Conservation (phyloP, 2,888 invertebrate genomes). For the Meteorus cinctellus region DNA sequence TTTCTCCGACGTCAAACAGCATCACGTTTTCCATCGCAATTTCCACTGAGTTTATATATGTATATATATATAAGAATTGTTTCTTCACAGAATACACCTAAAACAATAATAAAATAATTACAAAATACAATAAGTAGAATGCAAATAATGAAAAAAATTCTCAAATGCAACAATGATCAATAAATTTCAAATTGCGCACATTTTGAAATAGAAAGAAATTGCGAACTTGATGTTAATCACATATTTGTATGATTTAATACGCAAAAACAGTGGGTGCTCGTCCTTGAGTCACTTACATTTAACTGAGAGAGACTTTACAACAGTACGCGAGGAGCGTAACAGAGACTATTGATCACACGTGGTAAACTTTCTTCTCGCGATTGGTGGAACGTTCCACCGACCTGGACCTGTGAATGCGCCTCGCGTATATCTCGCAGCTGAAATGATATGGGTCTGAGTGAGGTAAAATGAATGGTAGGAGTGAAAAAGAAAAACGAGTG, state of each 20-base stretch:
- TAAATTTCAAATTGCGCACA: constrained; percentile 5
- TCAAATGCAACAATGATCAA: background rate
- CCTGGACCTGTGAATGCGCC: constrained; percentile 43
- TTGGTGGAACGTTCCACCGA: constrained; percentile 52
- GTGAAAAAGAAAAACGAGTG: constrained; percentile 18
- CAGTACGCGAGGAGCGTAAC: constrained; percentile 43
- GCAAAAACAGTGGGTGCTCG: constrained; percentile 44
- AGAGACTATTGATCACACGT: constrained; percentile 58
- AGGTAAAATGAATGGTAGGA: constrained; percentile 6
- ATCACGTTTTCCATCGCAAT: constrained; percentile 29
- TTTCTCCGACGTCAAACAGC: background rate
- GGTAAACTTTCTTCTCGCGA: constrained; percentile 57
- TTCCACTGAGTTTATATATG: background rate
- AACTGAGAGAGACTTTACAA: constrained; percentile 30
- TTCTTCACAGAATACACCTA: background rate
- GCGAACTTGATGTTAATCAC: constrained; percentile 33
- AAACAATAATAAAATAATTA: background rate
- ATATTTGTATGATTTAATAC: constrained; percentile 1
- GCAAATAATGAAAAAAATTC: background rate
- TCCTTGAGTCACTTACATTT: constrained; percentile 64
- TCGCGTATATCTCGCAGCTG: constrained; percentile 8
- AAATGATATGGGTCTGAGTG: constrained; percentile 16
- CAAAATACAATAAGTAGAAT: background rate
- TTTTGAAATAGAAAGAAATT: constrained; percentile 23
- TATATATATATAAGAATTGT: background rate